Base-by-base conservation (phyloP, 2,888 invertebrate species). In the Protonemura montana region DNA sequence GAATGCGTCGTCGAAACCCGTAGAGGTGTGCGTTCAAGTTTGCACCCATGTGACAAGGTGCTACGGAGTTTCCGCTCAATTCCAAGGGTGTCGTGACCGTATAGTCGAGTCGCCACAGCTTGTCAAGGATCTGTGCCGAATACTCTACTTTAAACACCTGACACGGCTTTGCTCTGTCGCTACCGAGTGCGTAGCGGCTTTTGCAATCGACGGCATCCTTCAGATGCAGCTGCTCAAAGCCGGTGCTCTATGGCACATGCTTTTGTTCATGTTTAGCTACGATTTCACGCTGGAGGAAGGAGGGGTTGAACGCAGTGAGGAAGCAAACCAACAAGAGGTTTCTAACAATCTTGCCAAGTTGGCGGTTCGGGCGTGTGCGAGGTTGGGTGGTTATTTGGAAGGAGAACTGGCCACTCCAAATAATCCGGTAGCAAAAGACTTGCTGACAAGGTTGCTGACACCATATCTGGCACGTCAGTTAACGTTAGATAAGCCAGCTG, bases 211-310 rank as follows among this genome's bases (percentile, higher is more conserved):
- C 90, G 94, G 96, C 85, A 94, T 95, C 88, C 94, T 99, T 30
- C 98, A 99, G 91, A 94, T 95, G 91, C 95, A 95, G 90, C 91
- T 98, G 41, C 93, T 97, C 16, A 95, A 96, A 88, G 95, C 96
- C 0, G 99, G 99, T 10, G 97, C 96, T 0, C 91, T 99, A 2
- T 99, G 98, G 96, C 98, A 98, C 89, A 92, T 99, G 85, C 91
- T 99, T 76, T 94, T 97, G 0, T 96, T 97, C 89, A 95, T 97
- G 91, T 97, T 99, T 91, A 95, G 96, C 87, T 99, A 98, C 91
- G 99, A 99, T 92, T 99, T 96, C 92, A 99, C 99, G 3, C 93
- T 99, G 89, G 97, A 98, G 87, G 99, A 99, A 92, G 97, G 98
- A 85, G 99, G 99, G 0, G 97, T 99, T 0, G 96, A 97, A 89